Evolutionary conservation across 2,888 invertebrate species (phyloP), one percentile per base, ranked within the genome.

Genomic region (Cryptops parisi): DNA sequence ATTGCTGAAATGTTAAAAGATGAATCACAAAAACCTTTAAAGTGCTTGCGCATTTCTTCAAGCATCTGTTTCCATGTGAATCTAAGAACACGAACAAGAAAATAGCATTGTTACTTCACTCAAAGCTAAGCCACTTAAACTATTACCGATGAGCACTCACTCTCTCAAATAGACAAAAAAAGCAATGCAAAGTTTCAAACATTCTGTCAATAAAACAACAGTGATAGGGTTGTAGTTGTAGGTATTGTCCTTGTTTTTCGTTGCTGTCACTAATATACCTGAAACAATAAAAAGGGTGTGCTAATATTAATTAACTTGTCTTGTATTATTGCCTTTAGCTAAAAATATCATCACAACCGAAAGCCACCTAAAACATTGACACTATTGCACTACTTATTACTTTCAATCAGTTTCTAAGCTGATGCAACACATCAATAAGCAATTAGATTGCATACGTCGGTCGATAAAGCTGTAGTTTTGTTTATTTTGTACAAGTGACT

Each of bases 201-300:
- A 73, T 74, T 94, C 94, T 4, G 90, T 89, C 55, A 90, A 68
- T 57, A 93, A 74, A 25, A 94, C 91, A 39, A 89, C 91, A 19
- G 85, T 81, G 5, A 65, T 64, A 26, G 86, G 86, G 64, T 88
- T 89, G 66, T 93, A 94, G 59, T 78, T 78, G 70, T 93, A 94
- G 27, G 76, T 76, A 63, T 84, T 84, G 66, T 82, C 79, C 48
- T 78, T 74, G 59, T 80, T 78, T 71, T 93, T 90, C 1, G 91
- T 89, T 59, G 87, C 87, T 47, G 88, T 91, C 17, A 93, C 84
- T 63, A 94, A 78, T 60, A 93, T 83, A 64, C 91, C 93, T 93
- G 67, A 2, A 76, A 75, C 58, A 59, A 59, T 59, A 58, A 52
- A 50, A 39, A 39, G 26, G 23, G 48, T 17, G 21, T 4, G 23